Conservation (phyloP, 2,888 invertebrate species). For the Trachelus stipa region DNA sequence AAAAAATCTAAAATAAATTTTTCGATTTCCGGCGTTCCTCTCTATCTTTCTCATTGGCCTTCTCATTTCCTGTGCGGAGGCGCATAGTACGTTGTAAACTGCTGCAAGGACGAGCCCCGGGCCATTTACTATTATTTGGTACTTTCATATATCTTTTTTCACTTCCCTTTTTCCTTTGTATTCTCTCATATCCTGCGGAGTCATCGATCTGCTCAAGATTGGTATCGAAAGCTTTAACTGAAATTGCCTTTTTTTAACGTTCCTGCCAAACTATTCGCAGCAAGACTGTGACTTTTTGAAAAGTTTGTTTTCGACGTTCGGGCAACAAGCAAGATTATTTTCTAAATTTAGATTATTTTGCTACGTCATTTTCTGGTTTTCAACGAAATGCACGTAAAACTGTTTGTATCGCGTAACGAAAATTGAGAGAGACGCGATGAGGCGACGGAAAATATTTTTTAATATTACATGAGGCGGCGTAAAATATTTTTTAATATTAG, state of each 20-base stretch:
- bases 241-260: background rate
- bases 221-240: background rate
- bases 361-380: background rate
- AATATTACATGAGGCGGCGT: too few relatives aligned
- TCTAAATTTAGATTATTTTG: constrained; percentile 1
- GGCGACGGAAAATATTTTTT: background rate
- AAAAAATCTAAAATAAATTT: background rate
- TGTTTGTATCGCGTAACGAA: background rate
- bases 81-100: background rate
- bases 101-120: background rate
- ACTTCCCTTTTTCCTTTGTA: background rate
- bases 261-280: background rate
- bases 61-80: background rate
- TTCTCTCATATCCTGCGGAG: background rate
- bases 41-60: background rate
- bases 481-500: background rate
- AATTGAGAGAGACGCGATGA: background rate
- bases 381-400: background rate
- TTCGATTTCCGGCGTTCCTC: background rate
- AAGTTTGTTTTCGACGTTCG: background rate
- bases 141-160: background rate
- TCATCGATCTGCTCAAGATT: background rate
- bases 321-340: background rate
- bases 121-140: background rate
- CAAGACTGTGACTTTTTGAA: background rate